A percentile compares a stretch with the other conserved stretches of the same genome.
Evolutionary conservation across 2,888 invertebrate genomes (phyloP).

Genomic region (Nematopogon swammerdamellus): DNA sequence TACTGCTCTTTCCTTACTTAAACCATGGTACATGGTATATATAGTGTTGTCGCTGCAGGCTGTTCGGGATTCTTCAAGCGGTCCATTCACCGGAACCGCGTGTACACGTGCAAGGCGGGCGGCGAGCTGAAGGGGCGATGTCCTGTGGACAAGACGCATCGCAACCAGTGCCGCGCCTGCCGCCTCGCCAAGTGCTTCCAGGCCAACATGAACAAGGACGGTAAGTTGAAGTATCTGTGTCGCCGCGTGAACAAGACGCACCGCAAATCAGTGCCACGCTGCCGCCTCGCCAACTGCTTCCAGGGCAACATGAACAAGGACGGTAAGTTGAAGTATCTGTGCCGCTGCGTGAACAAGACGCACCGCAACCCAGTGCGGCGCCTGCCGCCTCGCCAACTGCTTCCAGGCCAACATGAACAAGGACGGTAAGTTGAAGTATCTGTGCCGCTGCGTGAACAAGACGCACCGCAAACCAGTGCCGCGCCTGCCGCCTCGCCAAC

Average conservation of each 20-base stretch:
- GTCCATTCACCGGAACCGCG: constrained; percentile 92
- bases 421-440: constrained; percentile 73
- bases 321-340: too few species aligned
- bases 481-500: constrained; percentile 91
- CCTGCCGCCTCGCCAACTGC: constrained; percentile 92
- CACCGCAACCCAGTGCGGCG: constrained; percentile 96
- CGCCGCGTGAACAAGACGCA: constrained; percentile 97
- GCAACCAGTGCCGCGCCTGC: constrained; percentile 96
- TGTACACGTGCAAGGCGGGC: constrained; percentile 95
- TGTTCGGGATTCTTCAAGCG: constrained; percentile 96
- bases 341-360: constrained; percentile 97
- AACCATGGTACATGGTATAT: too few species aligned
- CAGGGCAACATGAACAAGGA: constrained; percentile 97
- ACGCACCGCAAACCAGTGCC: constrained; percentile 98
- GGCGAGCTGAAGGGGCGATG: constrained; percentile 91
- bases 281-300: constrained; percentile 92
- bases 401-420: constrained; percentile 97
- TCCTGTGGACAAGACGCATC: constrained; percentile 94
- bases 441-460: too few species aligned
- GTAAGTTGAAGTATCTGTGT: constrained; percentile 63
- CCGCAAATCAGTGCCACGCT: constrained; percentile 94
- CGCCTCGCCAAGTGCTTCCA: constrained; percentile 93
- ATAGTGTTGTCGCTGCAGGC: constrained; percentile 51
- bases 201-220: constrained; percentile 97
- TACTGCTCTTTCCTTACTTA: too few species aligned